Base-by-base conservation (phyloP, 2,888 invertebrate species). In the Sphecodes monilicornis region DNA sequence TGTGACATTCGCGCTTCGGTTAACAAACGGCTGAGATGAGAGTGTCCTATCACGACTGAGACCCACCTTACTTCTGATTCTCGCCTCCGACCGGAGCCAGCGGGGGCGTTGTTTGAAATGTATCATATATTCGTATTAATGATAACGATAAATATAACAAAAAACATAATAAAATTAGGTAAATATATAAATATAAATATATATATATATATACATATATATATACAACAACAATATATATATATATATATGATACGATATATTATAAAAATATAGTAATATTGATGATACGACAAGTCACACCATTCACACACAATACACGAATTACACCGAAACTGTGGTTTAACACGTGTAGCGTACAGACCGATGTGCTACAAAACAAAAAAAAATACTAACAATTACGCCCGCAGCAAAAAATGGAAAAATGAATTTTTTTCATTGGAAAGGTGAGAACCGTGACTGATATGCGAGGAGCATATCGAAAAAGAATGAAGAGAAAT, bases 71-170 rank as follows among this genome's bases (percentile, higher is more conserved):
- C 86, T 89, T n/a, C 86, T 87, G 92, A 93, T 94, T 91, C 88
- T 93, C 92, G 87, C 91, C 93, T 92, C 91, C 92, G 86, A 93
- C 91, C 54, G 80, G 88, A 90, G 92, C 92, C 92, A 91, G 93
- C 93, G 90, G 92, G 93, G 93, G 92, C 93, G 93, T 94, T 94
- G 94, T 94, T 94, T 94, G 94, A 94, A 94, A 94, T 94, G 94
- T 94, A 94, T 92, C 93, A 94, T 94, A 94, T 94, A 94, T 94
- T 94, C 94, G 93, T 94, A 94, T 94, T 93, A 94, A 93, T 92
- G 91, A 92, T 93, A 93, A 93, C 89, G 92, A 93, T 93, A 92
- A 94, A 90, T 93, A 93, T 94, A 93, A 94, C 93, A 94, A 92
- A 54, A 50, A 93, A 93, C 92, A 93, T 93, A 93, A 93, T 93